Conservation (phyloP, 2,113 vertebrate species). For the Turnix velox region DNA sequence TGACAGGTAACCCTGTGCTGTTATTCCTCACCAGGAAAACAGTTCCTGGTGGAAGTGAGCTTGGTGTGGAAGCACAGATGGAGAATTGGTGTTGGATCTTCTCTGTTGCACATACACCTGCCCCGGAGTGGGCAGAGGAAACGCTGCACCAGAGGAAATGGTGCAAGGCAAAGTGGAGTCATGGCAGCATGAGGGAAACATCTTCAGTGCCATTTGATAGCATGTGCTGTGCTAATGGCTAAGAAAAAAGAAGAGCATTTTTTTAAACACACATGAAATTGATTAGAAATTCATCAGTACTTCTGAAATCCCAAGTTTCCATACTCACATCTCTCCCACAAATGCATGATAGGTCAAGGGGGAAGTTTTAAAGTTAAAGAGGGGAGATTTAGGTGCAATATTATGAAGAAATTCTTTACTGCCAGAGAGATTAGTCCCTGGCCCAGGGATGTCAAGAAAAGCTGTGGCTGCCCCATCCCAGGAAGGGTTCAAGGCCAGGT, state of each 20-base stretch:
- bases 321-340: not conserved
- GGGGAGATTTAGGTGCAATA: no score
- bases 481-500: no score
- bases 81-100: not conserved
- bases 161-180: not conserved
- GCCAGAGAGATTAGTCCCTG: no score
- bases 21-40: not conserved
- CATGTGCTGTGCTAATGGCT: not conserved
- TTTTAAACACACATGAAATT: fast-evolving
- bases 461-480: no score
- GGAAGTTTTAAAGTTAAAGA: no score
- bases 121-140: not conserved
- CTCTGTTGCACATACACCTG: fast-evolving
- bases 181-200: not conserved
- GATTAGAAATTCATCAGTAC: not conserved
- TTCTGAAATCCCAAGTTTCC: not conserved
- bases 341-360: no score
- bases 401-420: no score
- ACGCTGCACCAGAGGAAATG: not conserved
- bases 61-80: fast-evolving
- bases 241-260: fast-evolving
- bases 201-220: not conserved
- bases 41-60: fast-evolving
- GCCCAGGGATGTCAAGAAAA: no score
- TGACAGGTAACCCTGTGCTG: fast-evolving